Evolutionary conservation across 2,113 vertebrate species (phyloP), one percentile per base, ranked within the genome.

Genomic region (Proterorhinus semilunaris): DNA sequence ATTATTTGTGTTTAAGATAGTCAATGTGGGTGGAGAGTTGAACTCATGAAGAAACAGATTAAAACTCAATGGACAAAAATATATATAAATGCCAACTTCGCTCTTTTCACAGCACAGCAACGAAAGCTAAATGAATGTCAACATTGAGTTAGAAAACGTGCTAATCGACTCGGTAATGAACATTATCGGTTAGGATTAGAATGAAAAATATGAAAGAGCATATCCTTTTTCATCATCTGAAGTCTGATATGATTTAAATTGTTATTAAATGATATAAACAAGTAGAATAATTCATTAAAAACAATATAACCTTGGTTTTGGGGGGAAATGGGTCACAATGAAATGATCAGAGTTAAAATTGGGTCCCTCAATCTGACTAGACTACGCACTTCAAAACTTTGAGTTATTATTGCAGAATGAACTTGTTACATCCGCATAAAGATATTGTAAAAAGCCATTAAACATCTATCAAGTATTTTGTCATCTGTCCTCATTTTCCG

Each of bases 401-500:
- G 8, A 11, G 7, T 58, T 17, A 49, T 15, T 49, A 43, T 45
- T 61, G n/a, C 17, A 36, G 11, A 36, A 73, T 45, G 57, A 13
- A 43, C 27, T 27, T 10, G 54, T 48, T 62, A 53, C 57, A 51
- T 66, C 44, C 54, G 44, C 58, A 21, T 47, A 13, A 69, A 54
- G 54, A 53, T n/a, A 59, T 8, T 36, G 82, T 72, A 47, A 36
- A 68, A 52, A 78, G 76, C 43, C 69, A 81, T 70, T 58, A 66
- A 68, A 80, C 65, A 74, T 74, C 81, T 69, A 48, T 87, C 74
- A 78, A 74, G 68, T 83, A 86, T 83, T 86, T 71, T 88, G 83
- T 79, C 75, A 82, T 84, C 46, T 85, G 86, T 88, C 86, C 84
- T 82, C 3, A 78, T 83, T 85, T 78, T 72, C 76, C 71, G 67